These are phyloP conservation scores for Axinella damicornis DNA, from an alignment of 37 sponge, comb jelly and placozoan genomes.

Conservation along the genomic window DNA sequence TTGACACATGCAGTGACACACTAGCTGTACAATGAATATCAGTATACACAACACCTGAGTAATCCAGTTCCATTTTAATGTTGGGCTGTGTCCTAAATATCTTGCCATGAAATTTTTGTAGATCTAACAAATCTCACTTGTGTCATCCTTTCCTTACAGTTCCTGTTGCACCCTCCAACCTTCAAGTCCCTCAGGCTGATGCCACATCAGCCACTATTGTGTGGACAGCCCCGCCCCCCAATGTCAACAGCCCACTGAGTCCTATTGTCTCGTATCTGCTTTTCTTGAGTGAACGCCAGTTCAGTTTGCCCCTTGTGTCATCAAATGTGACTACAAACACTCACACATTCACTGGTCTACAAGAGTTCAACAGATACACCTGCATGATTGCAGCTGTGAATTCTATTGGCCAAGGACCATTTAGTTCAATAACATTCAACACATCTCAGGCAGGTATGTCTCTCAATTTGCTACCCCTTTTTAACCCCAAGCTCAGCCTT, in stretches of 20 bases:
- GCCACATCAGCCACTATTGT: neutral
- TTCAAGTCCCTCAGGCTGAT: neutral
- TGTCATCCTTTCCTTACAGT: neutral
- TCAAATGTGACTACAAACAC: too few species aligned
- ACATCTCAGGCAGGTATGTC: constrained; percentile 9
- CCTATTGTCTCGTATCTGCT: neutral
- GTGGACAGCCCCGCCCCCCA: neutral
- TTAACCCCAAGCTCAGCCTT: too few species aligned
- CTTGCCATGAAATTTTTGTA: too few species aligned
- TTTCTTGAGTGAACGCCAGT: neutral
- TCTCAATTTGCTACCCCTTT: neutral
- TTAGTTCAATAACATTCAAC: neutral
- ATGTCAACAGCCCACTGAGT: neutral
- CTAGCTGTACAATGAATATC: too few species aligned
- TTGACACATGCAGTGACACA: too few species aligned
- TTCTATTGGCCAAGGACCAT: neutral
- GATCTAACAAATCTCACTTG: too few species aligned
- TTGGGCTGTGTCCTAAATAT: too few species aligned
- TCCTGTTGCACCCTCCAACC: neutral
- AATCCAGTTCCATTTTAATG: too few species aligned
- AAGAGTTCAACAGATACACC: neutral
- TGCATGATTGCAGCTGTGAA: neutral
- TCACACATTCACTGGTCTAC: neutral
- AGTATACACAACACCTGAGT: too few species aligned
- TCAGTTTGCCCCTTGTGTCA: too few species aligned